Evolutionary conservation across 2,888 invertebrate genomes (phyloP), one percentile per base, ranked within the genome.

Genomic region (Lapara coniferarum): DNA sequence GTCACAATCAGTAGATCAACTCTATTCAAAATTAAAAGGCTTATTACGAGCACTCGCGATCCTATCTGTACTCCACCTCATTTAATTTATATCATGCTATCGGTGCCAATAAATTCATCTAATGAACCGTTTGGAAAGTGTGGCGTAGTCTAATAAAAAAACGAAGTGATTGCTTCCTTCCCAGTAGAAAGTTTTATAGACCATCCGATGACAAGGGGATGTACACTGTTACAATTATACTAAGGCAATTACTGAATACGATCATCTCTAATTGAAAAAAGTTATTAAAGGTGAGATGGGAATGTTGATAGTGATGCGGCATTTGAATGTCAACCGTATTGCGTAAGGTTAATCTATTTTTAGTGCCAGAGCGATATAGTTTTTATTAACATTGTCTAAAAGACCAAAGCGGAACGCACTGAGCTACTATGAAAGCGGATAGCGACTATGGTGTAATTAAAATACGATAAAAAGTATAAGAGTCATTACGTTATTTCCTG

Each of bases 131-230:
- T 83, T 55, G 77, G 83, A 85, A 84, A 84, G 82, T 77, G 72
- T 71, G 68, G 70, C 71, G 72, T 19, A 66, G 66, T 71, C 67
- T 56, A 70, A 76, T 71, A 75, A 77, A 78, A 76, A 77, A 78
- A 78, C 66, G 30, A 76, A 82, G 71, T 78, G 81, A 83, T 83
- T 74, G 77, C 83, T 85, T 87, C 86, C 87, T 87, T 79, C 77
- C 46, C 77, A 79, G 72, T 82, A 84, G 85, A 86, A 85, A 86
- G 84, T 81, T 70, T 56, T 63, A 63, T 58, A 57, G 52, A 67
- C 69, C 44, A 70, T 67, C 59, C 37, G 63, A 67, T 70, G 67
- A 70, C 67, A 56, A 67, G 70, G 70, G 80, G 77, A 78, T 78
- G 75, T 74, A 51, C 53, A 46, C 73, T 66, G 67, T 66, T 63